Evolutionary conservation across 2,113 vertebrate species (phyloP), one percentile per base, ranked within the genome.

Genomic region (Regulus satrapa): DNA sequence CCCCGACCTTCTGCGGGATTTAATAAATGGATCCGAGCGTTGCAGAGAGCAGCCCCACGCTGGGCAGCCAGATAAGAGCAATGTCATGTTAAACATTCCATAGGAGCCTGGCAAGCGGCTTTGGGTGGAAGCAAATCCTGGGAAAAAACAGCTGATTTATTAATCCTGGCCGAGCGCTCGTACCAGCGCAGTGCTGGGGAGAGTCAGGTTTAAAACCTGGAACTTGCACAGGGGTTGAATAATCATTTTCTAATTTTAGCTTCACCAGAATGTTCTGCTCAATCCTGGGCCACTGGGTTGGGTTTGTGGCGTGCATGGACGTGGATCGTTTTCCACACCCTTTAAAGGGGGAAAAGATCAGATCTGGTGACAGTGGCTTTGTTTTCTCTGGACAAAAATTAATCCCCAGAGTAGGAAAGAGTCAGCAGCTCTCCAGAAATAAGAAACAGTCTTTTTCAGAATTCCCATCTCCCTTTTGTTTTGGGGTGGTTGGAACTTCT

Each of bases 151-250:
- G 72, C 56, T 85, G 86, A 87, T 92, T 88, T 91, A 90, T 95
- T 92, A 96, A 85, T 75, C 66, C 88, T 41, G 83, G 63, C 58
- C n/a, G 36, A 81, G 46, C 31, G 36, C 88, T 93, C 17, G 2
- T 40, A 67, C 54, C 17, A 40, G 67, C 3, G 1, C 63, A 4
- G 77, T 51, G 41, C 76, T 41, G 55, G 88, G 72, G 24, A 59
- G 92, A 92, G 63, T 80, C 72, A 61, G 69, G 85, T 87, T 96
- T 78, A 76, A 76, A 91, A 95, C 84, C 67, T 95, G 86, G 93
- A 96, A 62, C 45, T 28, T 8, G 31, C 4, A 9, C n/a, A 45
- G 24, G 67, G 84, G 80, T 86, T 76, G 95, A 95, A 75, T 48
- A 81, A 24, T 58, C 46, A 10, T 82, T 95, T 92, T 87, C 88